Base-by-base conservation (phyloP, 1,140 invertebrate genomes). In the Lasioglossum baleicum region DNA sequence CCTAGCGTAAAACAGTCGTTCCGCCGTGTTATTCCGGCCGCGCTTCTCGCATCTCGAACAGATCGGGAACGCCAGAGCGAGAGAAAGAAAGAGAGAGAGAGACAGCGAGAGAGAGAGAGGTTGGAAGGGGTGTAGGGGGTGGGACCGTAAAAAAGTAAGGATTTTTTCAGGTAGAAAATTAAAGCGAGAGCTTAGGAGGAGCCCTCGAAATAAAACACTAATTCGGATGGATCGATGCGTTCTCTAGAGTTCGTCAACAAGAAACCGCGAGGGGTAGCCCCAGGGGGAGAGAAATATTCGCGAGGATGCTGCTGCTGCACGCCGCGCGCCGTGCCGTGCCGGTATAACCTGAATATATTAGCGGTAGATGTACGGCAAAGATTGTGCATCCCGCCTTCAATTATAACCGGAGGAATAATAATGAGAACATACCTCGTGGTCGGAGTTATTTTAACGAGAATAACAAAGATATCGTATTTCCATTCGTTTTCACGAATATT, bases 111-210 rank as follows among this genome's bases (percentile, higher is more conserved):
- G 7, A 8, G 42, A 10, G 44, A 0, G 44, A 11, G n/a, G n/a
- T n/a, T 8, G 6, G 44, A 11, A 2, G 44, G 44, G 44, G 44
- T 10, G 10, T 48, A 13, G 10, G 44, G 44, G 10, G 44, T 13
- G 68, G 51, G 75, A 44, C 44, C 44, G 74, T 48, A 42, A 3
- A 13, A 58, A 81, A 69, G 73, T 80, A 84, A 87, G 82, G 71
- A 87, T 80, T 83, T 83, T 87, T 81, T 90, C 88, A 88, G 87
- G 89, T 90, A 90, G 89, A 90, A 90, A 90, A 90, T 90, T 88
- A 90, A 89, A 90, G 88, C 87, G 81, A 80, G 77, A 87, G 89
- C 85, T 90, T 87, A 86, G 80, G 86, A 85, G 86, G 84, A 85
- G 83, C 84, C 77, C 83, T 87, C 74, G 84, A 90, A 90, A 84